phyloP scores from a whole-genome alignment of 1,140 invertebrate species.

The Akabosia matsudoensis region DNA sequence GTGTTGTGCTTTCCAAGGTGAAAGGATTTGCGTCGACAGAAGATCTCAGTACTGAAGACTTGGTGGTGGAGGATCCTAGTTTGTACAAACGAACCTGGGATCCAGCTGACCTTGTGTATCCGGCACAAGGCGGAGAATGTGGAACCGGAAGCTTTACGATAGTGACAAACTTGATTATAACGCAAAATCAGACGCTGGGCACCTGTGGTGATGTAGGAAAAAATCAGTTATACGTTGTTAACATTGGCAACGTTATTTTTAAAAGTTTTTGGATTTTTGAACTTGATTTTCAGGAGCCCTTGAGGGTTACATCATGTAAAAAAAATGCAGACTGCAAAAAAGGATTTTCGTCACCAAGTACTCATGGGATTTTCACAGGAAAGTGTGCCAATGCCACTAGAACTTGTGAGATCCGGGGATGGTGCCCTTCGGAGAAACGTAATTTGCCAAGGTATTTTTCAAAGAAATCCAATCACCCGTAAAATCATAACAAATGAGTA shows the following conservation, averaged over 20 bases:
- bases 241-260: background rate
- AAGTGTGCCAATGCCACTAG: too few relatives aligned
- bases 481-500: background rate
- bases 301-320: conserved; percentile 37
- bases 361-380: conserved; percentile 54
- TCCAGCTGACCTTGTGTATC: conserved; percentile 21
- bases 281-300: conserved; percentile 44
- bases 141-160: conserved; percentile 60
- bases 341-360: conserved; percentile 46
- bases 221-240: background rate
- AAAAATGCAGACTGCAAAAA: conserved; percentile 47
- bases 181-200: conserved; percentile 53
- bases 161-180: conserved; percentile 57
- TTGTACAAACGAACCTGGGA: conserved; percentile 36
- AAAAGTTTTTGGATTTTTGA: background rate
- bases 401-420: conserved; percentile 55
- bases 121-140: conserved; percentile 27
- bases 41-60: conserved; percentile 17
- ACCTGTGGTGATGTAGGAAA: conserved; percentile 53
- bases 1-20: conserved; percentile 29
- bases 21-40: conserved; percentile 35
- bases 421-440: conserved; percentile 56
- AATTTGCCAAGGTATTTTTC: conserved; percentile 11
- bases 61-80: conserved; percentile 11
- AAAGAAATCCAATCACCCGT: background rate